phyloP scores from a whole-genome alignment of 2,113 vertebrate species.

The Pseudorectes ferrugineus region DNA sequence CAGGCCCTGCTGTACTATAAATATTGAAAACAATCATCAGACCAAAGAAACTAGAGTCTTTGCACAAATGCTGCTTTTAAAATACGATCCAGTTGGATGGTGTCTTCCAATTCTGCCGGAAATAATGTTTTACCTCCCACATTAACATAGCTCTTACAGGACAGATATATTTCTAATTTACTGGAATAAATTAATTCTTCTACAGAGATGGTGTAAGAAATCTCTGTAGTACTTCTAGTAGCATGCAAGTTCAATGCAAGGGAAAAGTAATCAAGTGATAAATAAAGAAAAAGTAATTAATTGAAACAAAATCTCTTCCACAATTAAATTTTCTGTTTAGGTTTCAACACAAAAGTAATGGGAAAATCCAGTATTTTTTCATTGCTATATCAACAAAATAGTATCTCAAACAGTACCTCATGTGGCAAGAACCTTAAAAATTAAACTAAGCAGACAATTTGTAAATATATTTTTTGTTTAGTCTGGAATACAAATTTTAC shows the following conservation, averaged over 20 bases:
- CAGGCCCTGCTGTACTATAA: slow-evolving; percentile 5
- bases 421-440: not conserved
- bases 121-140: not conserved
- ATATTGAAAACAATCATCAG: slow-evolving; percentile 6
- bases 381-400: not conserved
- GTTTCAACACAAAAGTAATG: not conserved
- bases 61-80: not conserved
- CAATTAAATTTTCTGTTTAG: not conserved
- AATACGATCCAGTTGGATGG: not conserved
- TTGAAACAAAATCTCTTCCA: not conserved
- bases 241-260: not conserved
- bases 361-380: not conserved
- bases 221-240: not conserved
- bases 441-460: not conserved
- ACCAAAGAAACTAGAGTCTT: not conserved
- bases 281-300: not conserved
- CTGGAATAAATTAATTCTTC: not conserved
- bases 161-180: not conserved
- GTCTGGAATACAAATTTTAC: slow-evolving; percentile 15
- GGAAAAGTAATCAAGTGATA: not conserved
- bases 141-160: not conserved
- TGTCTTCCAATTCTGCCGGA: not conserved
- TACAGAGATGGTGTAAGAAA: not conserved
- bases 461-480: slow-evolving; percentile 54
- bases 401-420: not conserved